phyloP scores from a whole-genome alignment of 2,888 invertebrate genomes.

The Orchestes rusci region DNA sequence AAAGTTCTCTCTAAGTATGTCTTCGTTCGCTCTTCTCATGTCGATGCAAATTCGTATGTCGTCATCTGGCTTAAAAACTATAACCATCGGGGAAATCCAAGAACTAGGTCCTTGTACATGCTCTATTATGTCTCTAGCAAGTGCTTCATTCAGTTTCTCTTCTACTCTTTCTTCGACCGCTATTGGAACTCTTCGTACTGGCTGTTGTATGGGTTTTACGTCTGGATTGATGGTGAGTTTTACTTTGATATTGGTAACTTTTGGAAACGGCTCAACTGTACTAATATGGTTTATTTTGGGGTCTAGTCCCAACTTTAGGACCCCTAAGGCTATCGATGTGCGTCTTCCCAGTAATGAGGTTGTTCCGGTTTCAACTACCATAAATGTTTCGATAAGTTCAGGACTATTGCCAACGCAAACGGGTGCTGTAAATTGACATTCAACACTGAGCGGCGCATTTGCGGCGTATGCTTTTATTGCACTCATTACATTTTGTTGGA shows the following conservation, averaged over 20 bases:
- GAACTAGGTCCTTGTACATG: too few species aligned
- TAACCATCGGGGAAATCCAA: slow-evolving; percentile 33
- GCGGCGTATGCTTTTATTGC: too few species aligned
- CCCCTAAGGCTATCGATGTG: not conserved
- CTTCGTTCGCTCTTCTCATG: slow-evolving; percentile 36
- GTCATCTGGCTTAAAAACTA: too few species aligned
- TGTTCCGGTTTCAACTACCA: not conserved
- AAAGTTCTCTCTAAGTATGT: slow-evolving; percentile 30
- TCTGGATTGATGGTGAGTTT: slow-evolving; percentile 19
- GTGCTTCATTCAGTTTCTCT: slow-evolving; percentile 25
- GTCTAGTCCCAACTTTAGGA: slow-evolving; percentile 5
- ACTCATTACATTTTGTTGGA: not conserved
- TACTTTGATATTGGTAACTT: slow-evolving; percentile 24
- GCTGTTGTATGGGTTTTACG: slow-evolving; percentile 4
- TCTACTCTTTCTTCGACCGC: slow-evolving; percentile 24
- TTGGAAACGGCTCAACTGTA: slow-evolving; percentile 19
- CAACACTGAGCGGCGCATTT: not conserved
- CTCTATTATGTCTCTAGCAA: slow-evolving; percentile 25
- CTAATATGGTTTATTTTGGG: too few species aligned
- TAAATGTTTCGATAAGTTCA: slow-evolving; percentile 2
- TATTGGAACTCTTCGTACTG: slow-evolving; percentile 15
- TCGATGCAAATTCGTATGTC: slow-evolving; percentile 37
- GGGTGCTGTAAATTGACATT: not conserved
- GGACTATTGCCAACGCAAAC: not conserved
- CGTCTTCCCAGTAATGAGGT: slow-evolving; percentile 2